These are phyloP conservation scores for Cremastobaeus sp. DNA, from an alignment of 2,888 invertebrate genomes.

Conservation along the genomic window DNA sequence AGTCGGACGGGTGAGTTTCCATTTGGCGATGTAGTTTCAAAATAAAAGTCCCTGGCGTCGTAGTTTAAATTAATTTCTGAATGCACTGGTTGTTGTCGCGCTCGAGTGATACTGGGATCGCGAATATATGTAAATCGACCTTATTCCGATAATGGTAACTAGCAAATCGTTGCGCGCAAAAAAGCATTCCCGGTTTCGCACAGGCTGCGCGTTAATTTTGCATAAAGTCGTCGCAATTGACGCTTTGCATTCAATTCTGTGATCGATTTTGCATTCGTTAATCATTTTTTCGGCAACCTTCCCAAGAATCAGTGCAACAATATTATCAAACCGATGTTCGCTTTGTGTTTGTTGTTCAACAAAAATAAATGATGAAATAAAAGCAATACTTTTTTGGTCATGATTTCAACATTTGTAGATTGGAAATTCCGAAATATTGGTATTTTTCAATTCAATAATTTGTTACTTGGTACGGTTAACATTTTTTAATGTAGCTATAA, in stretches of 20 bases:
- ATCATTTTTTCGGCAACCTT: conserved; percentile 18
- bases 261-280: conserved; percentile 48
- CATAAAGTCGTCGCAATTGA: conserved; percentile 49
- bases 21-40: conserved; percentile 28
- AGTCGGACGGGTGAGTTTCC: conserved; percentile 15
- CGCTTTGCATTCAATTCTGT: conserved; percentile 24
- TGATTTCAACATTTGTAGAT: too few relatives aligned
- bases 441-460: too few relatives aligned
- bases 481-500: conserved; percentile 17
- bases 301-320: conserved; percentile 28
- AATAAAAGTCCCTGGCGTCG: conserved; percentile 42
- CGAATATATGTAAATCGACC: conserved; percentile 56
- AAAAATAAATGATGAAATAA: too few relatives aligned
- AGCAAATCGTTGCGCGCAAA: conserved; percentile 37
- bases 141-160: conserved; percentile 51
- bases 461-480: too few relatives aligned
- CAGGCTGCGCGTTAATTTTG: conserved; percentile 55
- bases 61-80: conserved; percentile 52
- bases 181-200: conserved; percentile 32
- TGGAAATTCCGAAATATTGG: too few relatives aligned
- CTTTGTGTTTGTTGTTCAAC: too few relatives aligned
- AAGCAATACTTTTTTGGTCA: too few relatives aligned
- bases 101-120: conserved; percentile 26
- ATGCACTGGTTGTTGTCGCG: conserved; percentile 20
- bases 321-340: too few relatives aligned